Conservation (phyloP, 2,888 invertebrate genomes). For the Meta bourneti region DNA sequence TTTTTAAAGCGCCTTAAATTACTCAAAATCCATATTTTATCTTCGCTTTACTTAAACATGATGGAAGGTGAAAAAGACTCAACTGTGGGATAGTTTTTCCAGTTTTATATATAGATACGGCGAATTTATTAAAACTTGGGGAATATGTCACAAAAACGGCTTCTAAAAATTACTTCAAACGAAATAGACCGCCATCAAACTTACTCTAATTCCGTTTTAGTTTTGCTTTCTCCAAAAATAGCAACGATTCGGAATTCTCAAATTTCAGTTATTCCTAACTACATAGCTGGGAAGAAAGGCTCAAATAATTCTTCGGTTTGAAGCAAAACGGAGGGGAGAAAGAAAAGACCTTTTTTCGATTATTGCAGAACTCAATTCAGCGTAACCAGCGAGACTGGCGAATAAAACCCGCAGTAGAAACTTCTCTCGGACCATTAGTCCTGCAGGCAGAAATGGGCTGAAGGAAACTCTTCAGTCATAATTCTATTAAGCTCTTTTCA, state of each 20-base stretch:
- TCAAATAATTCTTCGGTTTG: slow-evolving; percentile 9
- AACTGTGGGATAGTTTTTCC: no score
- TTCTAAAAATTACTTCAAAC: not conserved
- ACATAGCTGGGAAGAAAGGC: not conserved
- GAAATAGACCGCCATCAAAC: slow-evolving; percentile 14
- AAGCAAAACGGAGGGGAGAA: slow-evolving; percentile 17
- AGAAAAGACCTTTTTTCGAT: slow-evolving; percentile 8
- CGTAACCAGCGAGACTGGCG: slow-evolving; percentile 30
- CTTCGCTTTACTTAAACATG: no score
- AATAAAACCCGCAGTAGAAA: slow-evolving; percentile 17
- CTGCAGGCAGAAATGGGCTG: slow-evolving; percentile 8
- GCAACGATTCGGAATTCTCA: not conserved
- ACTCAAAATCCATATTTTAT: no score
- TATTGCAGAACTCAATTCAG: slow-evolving; percentile 45
- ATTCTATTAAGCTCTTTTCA: slow-evolving; percentile 66
- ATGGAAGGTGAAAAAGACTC: no score
- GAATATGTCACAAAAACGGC: not conserved
- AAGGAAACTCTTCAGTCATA: slow-evolving; percentile 41
- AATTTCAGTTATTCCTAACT: slow-evolving; percentile 7
- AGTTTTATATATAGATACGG: no score
- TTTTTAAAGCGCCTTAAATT: no score
- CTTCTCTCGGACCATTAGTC: slow-evolving; percentile 54
- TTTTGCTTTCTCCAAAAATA: not conserved
- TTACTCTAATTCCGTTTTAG: not conserved
- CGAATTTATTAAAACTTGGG: no score